Evolutionary conservation across 2,888 invertebrate genomes (phyloP).

Genomic region (Agonopterix heracliana): DNA sequence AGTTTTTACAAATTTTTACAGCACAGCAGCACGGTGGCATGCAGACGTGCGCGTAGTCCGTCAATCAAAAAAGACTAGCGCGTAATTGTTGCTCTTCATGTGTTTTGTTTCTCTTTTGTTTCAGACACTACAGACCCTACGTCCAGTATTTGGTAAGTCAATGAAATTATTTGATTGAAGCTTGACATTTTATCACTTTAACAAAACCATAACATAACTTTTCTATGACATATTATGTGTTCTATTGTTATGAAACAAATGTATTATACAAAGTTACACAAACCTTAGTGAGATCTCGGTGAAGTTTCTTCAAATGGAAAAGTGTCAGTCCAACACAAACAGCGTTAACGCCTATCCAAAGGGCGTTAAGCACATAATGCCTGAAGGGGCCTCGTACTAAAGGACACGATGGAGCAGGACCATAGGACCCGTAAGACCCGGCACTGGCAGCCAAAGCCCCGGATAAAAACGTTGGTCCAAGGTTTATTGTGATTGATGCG

Average conservation of each 20-base stretch:
- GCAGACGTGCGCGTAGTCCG: too few relatives aligned
- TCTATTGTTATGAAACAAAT: neutral
- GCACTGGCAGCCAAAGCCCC: constrained; percentile 89
- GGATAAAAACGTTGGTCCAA: constrained; percentile 90
- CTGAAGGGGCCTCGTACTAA: constrained; percentile 91
- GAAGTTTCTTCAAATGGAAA: constrained; percentile 88
- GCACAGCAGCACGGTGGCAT: too few relatives aligned
- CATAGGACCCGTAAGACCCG: constrained; percentile 81
- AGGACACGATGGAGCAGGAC: constrained; percentile 86
- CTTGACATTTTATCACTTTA: constrained; percentile 6
- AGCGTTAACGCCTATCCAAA: constrained; percentile 93
- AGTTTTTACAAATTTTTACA: too few relatives aligned
- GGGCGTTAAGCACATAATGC: constrained; percentile 92
- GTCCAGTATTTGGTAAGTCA: too few relatives aligned
- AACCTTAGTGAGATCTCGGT: constrained; percentile 86
- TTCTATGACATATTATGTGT: constrained; percentile 38
- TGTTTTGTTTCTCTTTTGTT: too few relatives aligned
- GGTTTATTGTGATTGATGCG: constrained; percentile 91
- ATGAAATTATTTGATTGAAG: constrained; percentile 37
- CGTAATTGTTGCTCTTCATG: too few relatives aligned
- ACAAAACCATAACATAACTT: constrained; percentile 29
- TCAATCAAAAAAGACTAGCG: too few relatives aligned
- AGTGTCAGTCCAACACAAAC: constrained; percentile 90
- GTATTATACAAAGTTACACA: constrained; percentile 38
- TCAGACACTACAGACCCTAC: too few relatives aligned